These are phyloP conservation scores for Pantherophis guttatus DNA, from an alignment of 2,113 vertebrate genomes.

Conservation along the genomic window DNA sequence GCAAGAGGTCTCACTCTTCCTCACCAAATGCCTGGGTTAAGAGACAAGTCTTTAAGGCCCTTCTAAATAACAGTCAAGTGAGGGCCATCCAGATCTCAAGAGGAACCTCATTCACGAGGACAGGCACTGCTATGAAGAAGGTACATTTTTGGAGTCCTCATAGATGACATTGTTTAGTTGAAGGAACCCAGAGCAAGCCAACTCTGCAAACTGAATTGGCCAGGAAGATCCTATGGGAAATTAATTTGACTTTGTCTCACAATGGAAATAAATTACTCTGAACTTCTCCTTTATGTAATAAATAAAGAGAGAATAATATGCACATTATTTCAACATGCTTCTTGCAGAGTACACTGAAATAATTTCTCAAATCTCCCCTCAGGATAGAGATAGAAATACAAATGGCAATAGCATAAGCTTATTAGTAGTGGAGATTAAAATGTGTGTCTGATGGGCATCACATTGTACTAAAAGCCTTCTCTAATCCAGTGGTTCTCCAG, in stretches of 20 bases:
- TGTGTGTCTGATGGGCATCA: background rate
- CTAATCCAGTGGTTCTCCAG: background rate
- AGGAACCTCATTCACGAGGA: background rate
- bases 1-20: background rate
- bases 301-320: background rate
- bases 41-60: background rate
- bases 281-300: background rate
- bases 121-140: background rate
- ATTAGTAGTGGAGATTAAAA: conserved; percentile 7
- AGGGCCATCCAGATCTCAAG: background rate
- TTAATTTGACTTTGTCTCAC: background rate
- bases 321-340: conserved; percentile 3
- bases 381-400: conserved; percentile 6
- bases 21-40: background rate
- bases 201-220: background rate
- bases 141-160: background rate
- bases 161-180: background rate
- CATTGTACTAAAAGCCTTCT: background rate
- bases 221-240: background rate
- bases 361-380: conserved; percentile 5
- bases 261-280: conserved; percentile 22
- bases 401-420: background rate
- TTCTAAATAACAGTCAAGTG: background rate
- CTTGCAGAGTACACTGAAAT: background rate
- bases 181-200: background rate